phyloP scores from a whole-genome alignment of 1,140 invertebrate genomes.

The Apis florea region DNA sequence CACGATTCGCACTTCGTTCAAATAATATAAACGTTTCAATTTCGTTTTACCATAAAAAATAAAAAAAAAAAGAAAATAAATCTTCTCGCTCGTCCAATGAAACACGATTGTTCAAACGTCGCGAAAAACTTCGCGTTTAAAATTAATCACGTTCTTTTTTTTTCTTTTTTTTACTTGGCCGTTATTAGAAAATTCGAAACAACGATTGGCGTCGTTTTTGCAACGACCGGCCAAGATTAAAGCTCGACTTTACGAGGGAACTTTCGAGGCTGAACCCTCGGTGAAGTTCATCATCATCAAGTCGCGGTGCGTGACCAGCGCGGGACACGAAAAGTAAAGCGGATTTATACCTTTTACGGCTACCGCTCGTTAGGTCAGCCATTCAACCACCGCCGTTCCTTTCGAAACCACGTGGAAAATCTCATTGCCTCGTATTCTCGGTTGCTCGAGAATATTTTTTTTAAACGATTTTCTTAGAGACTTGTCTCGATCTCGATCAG shows the following conservation, averaged over 20 bases:
- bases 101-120: background rate
- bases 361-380: slow-evolving; percentile 69
- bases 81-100: too few species aligned
- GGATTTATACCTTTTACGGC: slow-evolving; percentile 71
- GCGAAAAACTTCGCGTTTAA: background rate
- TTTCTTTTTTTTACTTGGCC: background rate
- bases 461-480: background rate
- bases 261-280: slow-evolving; percentile 64
- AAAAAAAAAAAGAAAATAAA: too few species aligned
- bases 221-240: slow-evolving; percentile 68
- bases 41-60: too few species aligned
- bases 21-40: too few species aligned
- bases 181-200: slow-evolving; percentile 49
- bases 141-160: background rate
- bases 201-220: slow-evolving; percentile 63
- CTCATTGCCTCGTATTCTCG: background rate
- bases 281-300: slow-evolving; percentile 79
- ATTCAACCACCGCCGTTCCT: slow-evolving; percentile 61
- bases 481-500: background rate
- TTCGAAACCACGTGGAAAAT: slow-evolving; percentile 7
- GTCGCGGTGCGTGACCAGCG: slow-evolving; percentile 64
- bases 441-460: background rate
- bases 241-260: slow-evolving; percentile 76
- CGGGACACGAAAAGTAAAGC: slow-evolving; percentile 63
- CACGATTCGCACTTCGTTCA: too few species aligned